These are phyloP conservation scores for Cephus spinipes DNA, from an alignment of 2,888 invertebrate species.

Conservation along the genomic window DNA sequence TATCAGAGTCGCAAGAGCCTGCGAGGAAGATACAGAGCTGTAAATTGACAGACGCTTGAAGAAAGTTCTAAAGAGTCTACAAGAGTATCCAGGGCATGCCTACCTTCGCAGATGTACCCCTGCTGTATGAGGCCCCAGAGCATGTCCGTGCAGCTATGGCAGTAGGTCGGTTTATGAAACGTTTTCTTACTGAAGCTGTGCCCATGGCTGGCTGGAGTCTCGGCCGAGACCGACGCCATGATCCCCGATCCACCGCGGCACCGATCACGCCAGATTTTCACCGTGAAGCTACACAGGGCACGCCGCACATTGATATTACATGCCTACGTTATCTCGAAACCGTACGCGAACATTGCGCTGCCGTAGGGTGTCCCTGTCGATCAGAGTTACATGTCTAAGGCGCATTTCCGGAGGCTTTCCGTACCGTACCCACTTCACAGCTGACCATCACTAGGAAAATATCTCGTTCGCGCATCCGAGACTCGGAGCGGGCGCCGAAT, in stretches of 20 bases:
- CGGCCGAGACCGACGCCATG: constrained; percentile 71
- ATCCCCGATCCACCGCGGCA: constrained; percentile 71
- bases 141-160: constrained; percentile 99
- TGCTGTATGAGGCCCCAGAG: constrained; percentile 99
- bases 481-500: constrained; percentile 47
- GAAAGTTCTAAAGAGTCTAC: background rate
- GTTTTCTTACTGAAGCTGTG: constrained; percentile 99
- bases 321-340: constrained; percentile 70
- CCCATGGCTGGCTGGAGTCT: constrained; percentile 77
- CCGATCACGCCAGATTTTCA: constrained; percentile 74
- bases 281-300: constrained; percentile 69
- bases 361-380: constrained; percentile 52
- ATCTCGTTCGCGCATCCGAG: constrained; percentile 54
- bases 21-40: background rate
- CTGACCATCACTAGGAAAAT: constrained; percentile 50
- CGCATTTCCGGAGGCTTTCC: constrained; percentile 57
- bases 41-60: background rate
- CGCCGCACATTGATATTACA: constrained; percentile 67
- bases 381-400: constrained; percentile 59
- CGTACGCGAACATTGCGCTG: constrained; percentile 72
- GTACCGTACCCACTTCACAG: constrained; percentile 47
- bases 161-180: constrained; percentile 99
- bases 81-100: constrained; percentile 37
- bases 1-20: background rate
- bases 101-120: constrained; percentile 99